phyloP scores from a whole-genome alignment of 2,888 invertebrate genomes.

The Nomada ruficornis region DNA sequence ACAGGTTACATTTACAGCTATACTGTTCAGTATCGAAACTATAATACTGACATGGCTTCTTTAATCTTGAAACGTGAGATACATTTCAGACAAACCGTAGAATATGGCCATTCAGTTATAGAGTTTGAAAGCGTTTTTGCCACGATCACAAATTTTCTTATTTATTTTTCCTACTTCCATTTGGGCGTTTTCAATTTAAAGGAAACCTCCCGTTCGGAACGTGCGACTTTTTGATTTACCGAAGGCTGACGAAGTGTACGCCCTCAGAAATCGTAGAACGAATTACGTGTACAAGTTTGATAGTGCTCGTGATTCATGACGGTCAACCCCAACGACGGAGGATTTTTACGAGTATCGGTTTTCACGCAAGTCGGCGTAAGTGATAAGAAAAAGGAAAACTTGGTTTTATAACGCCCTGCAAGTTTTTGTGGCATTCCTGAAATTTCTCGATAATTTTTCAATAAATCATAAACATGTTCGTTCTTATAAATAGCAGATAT shows the following conservation, averaged over 20 bases:
- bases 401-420: neutral
- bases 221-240: slow-evolving; percentile 35
- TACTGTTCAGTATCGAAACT: no score
- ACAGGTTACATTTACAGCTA: no score
- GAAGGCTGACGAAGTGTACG: slow-evolving; percentile 34
- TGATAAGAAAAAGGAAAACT: slow-evolving; percentile 7
- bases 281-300: slow-evolving; percentile 53
- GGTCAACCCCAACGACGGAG: slow-evolving; percentile 30
- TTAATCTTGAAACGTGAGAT: no score
- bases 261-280: slow-evolving; percentile 41
- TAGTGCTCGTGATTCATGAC: slow-evolving; percentile 46
- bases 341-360: slow-evolving; percentile 43
- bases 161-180: slow-evolving; percentile 4
- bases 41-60: no score
- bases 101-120: neutral
- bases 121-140: neutral
- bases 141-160: neutral
- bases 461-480: slow-evolving; percentile 32
- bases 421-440: neutral
- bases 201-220: slow-evolving; percentile 23
- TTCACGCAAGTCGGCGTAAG: slow-evolving; percentile 21
- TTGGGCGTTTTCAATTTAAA: slow-evolving; percentile 27
- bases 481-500: no score
- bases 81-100: no score
- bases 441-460: slow-evolving; percentile 11